A percentile compares a stretch with the other conserved stretches of the same genome.
Conservation (phyloP, 2,113 vertebrate species). For the Enhydra lutris region DNA sequence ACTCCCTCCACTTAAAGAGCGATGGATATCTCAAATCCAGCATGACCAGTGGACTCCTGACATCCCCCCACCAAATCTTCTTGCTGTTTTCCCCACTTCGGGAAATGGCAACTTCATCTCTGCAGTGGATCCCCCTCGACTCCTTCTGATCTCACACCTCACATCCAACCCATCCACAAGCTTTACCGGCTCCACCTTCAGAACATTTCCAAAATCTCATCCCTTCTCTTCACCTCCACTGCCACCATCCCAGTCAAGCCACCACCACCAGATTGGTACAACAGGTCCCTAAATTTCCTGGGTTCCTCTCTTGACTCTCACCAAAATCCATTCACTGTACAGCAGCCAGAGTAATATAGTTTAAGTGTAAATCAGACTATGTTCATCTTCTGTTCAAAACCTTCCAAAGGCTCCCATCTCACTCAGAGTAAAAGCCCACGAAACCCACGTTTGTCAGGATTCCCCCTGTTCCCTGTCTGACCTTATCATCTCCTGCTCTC, state of each 20-base stretch:
- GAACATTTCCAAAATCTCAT: background rate
- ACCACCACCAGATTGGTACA: background rate
- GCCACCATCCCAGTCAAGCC: background rate
- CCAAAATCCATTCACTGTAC: background rate
- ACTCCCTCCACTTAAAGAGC: background rate
- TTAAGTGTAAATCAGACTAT: background rate
- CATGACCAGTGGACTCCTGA: background rate
- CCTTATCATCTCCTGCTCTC: background rate
- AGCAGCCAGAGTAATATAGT: background rate
- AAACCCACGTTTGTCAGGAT: background rate
- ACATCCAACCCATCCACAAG: background rate
- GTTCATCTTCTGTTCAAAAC: background rate
- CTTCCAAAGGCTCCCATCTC: background rate
- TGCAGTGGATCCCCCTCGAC: background rate
- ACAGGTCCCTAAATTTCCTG: background rate
- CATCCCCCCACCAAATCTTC: background rate
- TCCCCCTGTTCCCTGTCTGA: background rate
- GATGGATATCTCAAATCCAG: background rate
- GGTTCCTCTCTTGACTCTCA: background rate
- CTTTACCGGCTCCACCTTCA: background rate
- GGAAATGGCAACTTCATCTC: background rate
- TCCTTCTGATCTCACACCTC: background rate
- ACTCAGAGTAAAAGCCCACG: background rate
- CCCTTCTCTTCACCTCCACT: background rate
- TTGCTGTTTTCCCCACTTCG: background rate